Base-by-base conservation (phyloP, 2,888 invertebrate genomes). In the Monopis laevigella region DNA sequence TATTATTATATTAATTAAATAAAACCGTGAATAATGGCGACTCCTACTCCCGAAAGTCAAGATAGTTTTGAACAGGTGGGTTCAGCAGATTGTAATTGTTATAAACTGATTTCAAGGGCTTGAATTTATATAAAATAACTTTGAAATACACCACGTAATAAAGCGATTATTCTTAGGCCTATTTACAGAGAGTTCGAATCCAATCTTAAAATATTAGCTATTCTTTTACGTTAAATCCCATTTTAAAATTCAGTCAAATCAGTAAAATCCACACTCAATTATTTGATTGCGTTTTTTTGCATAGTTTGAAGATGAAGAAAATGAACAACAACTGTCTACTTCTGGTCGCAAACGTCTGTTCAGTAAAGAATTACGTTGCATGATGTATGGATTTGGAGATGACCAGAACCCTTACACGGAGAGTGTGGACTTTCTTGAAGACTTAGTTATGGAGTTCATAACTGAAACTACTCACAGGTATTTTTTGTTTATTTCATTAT, bases 361-460 rank as follows among this genome's bases (percentile, higher is more conserved):
- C 53, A 94, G 94, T 44, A 96, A 96, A 70, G 96, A 96, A 68
- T 71, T 98, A 29, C 84, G 96, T 19, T 95, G 96, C 54, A 99
- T 99, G 98, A 97, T 99, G 96, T 99, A 96, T 67, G 99, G 99
- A 0, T 99, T 99, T 82, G 99, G 99, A 3, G 99, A 99, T 69
- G 98, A 99, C 64, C 96, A 96, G 66, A 98, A 98, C 77, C 98
- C 99, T 0, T 98, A 96, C 59, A 98, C 98, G 1, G 98, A 99
- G 75, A 97, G 97, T 62, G 97, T 99, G 0, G 98, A 99, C 65
- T 85, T 98, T 35, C 82, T 99, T 38, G 99, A 99, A 75, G 98
- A 99, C 69, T 78, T 99, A 35, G 98, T 98, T 0, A 94, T 98
- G 51, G 97, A 98, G 75, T 99, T 96, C 67, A 94, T 98, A 18